These are phyloP conservation scores for Hyposoter dolosus DNA, from an alignment of 2,888 invertebrate species.

Conservation along the genomic window DNA sequence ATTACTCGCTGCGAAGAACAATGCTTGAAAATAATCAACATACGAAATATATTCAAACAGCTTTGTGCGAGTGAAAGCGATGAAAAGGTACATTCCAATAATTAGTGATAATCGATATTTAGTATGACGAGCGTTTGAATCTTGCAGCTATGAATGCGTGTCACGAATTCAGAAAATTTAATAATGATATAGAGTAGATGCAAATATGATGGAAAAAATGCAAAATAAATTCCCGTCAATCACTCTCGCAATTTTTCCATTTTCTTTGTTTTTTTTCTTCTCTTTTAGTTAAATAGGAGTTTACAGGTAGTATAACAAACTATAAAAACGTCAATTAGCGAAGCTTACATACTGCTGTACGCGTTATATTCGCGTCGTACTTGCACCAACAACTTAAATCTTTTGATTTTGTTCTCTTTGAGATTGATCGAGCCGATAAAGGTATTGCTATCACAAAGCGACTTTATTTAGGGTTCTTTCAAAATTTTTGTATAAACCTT, in stretches of 20 bases:
- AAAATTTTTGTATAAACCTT: too few species aligned
- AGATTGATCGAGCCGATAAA: neutral
- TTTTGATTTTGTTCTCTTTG: neutral
- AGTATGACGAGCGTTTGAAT: neutral
- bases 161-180: neutral
- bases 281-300: neutral
- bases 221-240: neutral
- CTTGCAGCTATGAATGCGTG: neutral
- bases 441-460: too few species aligned
- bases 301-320: neutral
- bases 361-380: neutral
- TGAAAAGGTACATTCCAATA: neutral
- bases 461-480: too few species aligned
- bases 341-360: conserved; percentile 6
- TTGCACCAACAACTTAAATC: neutral
- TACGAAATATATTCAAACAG: neutral
- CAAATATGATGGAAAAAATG: neutral
- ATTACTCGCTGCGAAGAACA: neutral
- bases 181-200: too few species aligned
- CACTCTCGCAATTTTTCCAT: conserved; percentile 11
- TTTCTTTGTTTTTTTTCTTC: too few species aligned
- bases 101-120: neutral
- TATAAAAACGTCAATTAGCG: conserved; percentile 22
- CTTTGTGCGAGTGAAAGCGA: neutral
- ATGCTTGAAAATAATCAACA: neutral